These are phyloP conservation scores for Decapterus maruadsi DNA, from an alignment of 2,797 vertebrate genomes.

Conservation along the genomic window DNA sequence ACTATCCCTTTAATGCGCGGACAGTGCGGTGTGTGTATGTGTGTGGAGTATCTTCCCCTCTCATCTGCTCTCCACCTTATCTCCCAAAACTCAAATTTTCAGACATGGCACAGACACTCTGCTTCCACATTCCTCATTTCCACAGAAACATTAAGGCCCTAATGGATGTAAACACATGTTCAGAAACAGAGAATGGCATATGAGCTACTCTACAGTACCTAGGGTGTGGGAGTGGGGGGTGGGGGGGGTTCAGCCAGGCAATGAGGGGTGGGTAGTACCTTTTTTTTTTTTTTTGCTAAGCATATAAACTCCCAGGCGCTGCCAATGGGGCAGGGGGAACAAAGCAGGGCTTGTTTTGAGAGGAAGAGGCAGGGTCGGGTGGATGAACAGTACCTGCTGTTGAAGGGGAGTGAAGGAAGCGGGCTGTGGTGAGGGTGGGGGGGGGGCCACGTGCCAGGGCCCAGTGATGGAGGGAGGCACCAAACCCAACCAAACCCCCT, in stretches of 20 bases:
- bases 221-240: constrained; percentile 17
- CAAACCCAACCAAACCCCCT: background rate
- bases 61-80: constrained; percentile 38
- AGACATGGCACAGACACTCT: background rate
- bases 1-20: constrained; percentile 29
- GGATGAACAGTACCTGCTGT: constrained; percentile 87
- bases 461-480: constrained; percentile 75
- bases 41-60: constrained; percentile 1
- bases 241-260: constrained; percentile 37
- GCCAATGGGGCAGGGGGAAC: constrained; percentile 71
- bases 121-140: background rate
- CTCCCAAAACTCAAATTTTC: constrained; percentile 18
- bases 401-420: constrained; percentile 85
- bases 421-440: constrained; percentile 74
- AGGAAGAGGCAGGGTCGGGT: constrained; percentile 78
- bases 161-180: constrained; percentile 7
- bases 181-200: background rate
- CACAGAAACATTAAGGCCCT: background rate
- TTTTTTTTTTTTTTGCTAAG: constrained; percentile 61
- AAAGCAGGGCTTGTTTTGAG: constrained; percentile 86
- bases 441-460: constrained; percentile 77
- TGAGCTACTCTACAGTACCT: constrained; percentile 18
- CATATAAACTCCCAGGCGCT: constrained; percentile 73
- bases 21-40: background rate
- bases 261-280: constrained; percentile 52